Evolutionary conservation across 2,797 vertebrate species (phyloP).

Genomic region (Clarias laeviceps): DNA sequence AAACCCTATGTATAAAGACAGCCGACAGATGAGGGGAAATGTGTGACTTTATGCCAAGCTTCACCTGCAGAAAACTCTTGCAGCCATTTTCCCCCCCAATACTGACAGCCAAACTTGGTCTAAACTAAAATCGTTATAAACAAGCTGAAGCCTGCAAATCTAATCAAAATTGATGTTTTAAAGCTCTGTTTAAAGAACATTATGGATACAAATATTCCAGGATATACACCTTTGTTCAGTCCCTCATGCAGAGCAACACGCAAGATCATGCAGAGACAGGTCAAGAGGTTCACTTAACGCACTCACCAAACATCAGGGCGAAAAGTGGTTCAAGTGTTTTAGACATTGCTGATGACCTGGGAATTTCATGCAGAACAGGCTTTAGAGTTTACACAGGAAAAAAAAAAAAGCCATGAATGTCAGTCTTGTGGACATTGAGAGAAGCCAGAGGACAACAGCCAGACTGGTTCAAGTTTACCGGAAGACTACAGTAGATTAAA

Average conservation of each 20-base stretch:
- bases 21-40: slow-evolving; percentile 12
- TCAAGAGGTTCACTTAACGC: neutral
- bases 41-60: slow-evolving; percentile 3
- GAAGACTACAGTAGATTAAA: neutral
- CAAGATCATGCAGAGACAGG: neutral
- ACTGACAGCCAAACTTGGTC: neutral
- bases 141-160: neutral
- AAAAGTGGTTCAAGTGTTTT: neutral
- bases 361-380: neutral
- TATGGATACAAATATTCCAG: neutral
- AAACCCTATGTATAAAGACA: slow-evolving; percentile 15
- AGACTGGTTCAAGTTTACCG: neutral
- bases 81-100: neutral
- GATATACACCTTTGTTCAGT: neutral
- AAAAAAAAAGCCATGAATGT: neutral
- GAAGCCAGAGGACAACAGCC: neutral
- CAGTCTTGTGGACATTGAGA: neutral
- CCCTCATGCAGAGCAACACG: neutral
- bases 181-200: neutral
- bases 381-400: neutral
- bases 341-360: neutral
- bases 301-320: neutral
- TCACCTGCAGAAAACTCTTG: slow-evolving; percentile 6
- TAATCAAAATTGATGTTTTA: neutral
- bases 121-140: neutral